Evolutionary conservation across 2,888 invertebrate species (phyloP).

Genomic region (Tipula confusa): DNA sequence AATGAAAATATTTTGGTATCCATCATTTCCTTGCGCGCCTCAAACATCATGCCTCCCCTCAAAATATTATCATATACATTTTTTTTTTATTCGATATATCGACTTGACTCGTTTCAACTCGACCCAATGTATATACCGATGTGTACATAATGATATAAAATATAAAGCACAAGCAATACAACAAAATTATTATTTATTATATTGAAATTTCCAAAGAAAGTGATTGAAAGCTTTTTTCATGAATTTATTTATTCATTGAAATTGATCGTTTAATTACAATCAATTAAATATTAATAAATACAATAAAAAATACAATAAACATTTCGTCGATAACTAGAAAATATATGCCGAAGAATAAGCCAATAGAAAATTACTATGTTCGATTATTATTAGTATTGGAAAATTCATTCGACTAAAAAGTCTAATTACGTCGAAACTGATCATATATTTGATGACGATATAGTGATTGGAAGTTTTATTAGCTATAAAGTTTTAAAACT

Average conservation of each 20-base stretch:
- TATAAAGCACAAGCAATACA: background rate
- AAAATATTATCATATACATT: background rate
- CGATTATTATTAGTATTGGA: background rate
- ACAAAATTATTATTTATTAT: background rate
- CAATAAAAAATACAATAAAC: background rate
- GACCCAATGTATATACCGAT: background rate
- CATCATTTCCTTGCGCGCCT: background rate
- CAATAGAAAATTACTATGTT: background rate
- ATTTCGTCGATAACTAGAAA: background rate
- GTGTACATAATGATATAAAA: background rate
- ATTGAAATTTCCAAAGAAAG: background rate
- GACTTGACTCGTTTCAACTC: background rate
- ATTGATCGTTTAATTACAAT: background rate
- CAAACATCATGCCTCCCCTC: background rate
- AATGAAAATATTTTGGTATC: background rate
- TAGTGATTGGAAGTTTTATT: background rate
- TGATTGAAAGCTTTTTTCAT: background rate
- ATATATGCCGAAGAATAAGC: background rate
- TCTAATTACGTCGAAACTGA: background rate
- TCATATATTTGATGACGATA: background rate
- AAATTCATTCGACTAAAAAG: background rate
- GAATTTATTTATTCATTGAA: background rate
- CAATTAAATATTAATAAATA: conserved; percentile 3
- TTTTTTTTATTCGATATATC: background rate
- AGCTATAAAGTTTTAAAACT: background rate